Percentiles rank a stretch among this genome's conserved stretches.
phyloP scores from a whole-genome alignment of 2,888 invertebrate genomes.

The Tillus elongatus region DNA sequence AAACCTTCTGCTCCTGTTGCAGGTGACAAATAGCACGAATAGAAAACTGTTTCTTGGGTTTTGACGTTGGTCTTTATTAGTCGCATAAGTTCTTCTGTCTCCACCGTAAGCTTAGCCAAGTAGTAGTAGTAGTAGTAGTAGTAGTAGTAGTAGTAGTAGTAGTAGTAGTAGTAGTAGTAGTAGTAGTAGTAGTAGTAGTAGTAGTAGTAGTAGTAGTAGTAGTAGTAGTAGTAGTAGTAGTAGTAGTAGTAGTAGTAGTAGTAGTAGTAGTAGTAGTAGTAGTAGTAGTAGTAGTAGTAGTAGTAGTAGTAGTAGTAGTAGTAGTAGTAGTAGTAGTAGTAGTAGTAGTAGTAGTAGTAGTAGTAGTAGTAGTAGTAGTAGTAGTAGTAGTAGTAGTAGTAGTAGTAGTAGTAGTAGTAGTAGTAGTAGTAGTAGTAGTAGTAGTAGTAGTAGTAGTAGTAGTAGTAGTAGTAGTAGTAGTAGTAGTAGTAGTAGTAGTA shows the following conservation, averaged over 20 bases:
- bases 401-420: conserved; percentile 3
- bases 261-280: conserved; percentile 3
- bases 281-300: conserved; percentile 3
- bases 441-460: conserved; percentile 3
- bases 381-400: conserved; percentile 3
- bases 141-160: too few species aligned
- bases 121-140: too few species aligned
- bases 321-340: conserved; percentile 3
- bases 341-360: conserved; percentile 3
- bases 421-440: conserved; percentile 3
- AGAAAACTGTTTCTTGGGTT: too few species aligned
- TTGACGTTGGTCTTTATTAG: too few species aligned
- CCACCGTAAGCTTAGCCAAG: too few species aligned
- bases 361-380: conserved; percentile 3
- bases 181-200: too few species aligned
- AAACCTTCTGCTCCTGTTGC: too few species aligned
- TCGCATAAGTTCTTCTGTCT: too few species aligned
- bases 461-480: conserved; percentile 3
- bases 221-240: too few species aligned
- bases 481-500: conserved; percentile 3
- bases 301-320: conserved; percentile 3
- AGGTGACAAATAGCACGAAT: too few species aligned
- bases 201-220: too few species aligned
- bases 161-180: too few species aligned
- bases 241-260: conserved; percentile 3